Evolutionary conservation across 1,140 invertebrate genomes (phyloP), one percentile per base, ranked within the genome.

Genomic region (Campoletis sonorensis): DNA sequence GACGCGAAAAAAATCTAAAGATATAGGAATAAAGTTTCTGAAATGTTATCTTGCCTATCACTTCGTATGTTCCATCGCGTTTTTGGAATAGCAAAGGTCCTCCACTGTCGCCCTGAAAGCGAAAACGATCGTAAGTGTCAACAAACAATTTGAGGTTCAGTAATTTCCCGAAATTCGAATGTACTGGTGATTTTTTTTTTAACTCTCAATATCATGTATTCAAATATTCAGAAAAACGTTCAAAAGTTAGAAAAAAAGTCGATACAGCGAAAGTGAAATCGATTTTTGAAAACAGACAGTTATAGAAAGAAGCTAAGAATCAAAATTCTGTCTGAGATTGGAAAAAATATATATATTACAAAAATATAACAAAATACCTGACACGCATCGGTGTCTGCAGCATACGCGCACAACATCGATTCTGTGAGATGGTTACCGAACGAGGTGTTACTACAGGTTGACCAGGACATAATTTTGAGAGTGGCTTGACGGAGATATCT

Each of bases 61-160:
- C 87, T 72, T 93, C 90, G 81, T 92, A 92, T 87, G 85, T 91
- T 68, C 89, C 90, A 77, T 85, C 81, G 0, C 84, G 45, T 84
- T 90, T 87, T 84, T 92, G 87, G 3, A 89, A 89, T 49, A 93
- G 30, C 49, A 93, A 83, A 11, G 93, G 92, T 10, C 93, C 93
- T 23, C 93, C 93, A 80, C 95, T 95, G 85, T 96, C 95, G 27
- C 95, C 95, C 95, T 96, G 85, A 5, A 86, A 30, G 33, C 16
- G 58, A 78, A 54, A 71, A 61, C 37, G 61, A 45, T 26, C 7
- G 61, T 26, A 64, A 26, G 21, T 21, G 8, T 26, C 1, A 77
- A 16, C 26, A 30, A 68, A 68, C 26, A 30, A 68, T 77, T 77
- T 77, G 21, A 68, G 27, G 10, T 0, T 30, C 21, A 13, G 13